Conservation (phyloP, 2,888 invertebrate species). For the Pantelozetes paolii region DNA sequence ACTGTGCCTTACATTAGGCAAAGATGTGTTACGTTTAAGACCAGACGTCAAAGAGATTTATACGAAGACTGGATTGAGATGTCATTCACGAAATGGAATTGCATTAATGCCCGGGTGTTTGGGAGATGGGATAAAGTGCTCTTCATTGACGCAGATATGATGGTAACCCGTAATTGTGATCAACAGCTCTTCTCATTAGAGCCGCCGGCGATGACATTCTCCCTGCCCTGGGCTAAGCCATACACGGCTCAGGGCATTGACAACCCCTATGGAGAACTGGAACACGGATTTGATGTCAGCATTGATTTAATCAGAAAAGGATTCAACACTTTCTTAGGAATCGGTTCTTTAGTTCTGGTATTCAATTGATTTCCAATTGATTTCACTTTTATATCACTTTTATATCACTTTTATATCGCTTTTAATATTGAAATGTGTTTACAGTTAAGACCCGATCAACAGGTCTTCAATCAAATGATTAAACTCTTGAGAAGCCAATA, state of each 20-base stretch:
- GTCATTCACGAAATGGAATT: constrained; percentile 34
- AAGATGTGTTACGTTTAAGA: neutral
- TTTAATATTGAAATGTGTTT: no score
- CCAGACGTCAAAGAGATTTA: neutral
- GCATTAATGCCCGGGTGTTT: neutral
- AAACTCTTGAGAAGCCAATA: neutral
- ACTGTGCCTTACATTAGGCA: constrained; percentile 18
- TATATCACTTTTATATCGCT: no score
- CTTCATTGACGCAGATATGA: constrained; percentile 33
- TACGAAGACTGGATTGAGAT: constrained; percentile 17
- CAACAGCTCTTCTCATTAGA: constrained; percentile 6
- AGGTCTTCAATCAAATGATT: constrained; percentile 14
- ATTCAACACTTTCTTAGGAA: constrained; percentile 15
- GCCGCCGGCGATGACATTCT: constrained; percentile 30
- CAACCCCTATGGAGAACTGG: constrained; percentile 20
- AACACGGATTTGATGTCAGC: neutral
- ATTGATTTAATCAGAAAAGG: neutral
- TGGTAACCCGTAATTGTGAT: constrained; percentile 10
- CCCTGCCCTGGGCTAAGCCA: constrained; percentile 27
- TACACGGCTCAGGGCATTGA: neutral
- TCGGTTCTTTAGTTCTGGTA: constrained; percentile 3
- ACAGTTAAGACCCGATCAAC: constrained; percentile 5
- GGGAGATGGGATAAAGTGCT: neutral
- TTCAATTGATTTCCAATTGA: no score
- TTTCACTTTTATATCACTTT: no score